A percentile compares a stretch with the other conserved stretches of the same genome.
These are phyloP conservation scores for Peromyscus melanophrys DNA, from an alignment of 2,797 vertebrate genomes.

Conservation along the genomic window DNA sequence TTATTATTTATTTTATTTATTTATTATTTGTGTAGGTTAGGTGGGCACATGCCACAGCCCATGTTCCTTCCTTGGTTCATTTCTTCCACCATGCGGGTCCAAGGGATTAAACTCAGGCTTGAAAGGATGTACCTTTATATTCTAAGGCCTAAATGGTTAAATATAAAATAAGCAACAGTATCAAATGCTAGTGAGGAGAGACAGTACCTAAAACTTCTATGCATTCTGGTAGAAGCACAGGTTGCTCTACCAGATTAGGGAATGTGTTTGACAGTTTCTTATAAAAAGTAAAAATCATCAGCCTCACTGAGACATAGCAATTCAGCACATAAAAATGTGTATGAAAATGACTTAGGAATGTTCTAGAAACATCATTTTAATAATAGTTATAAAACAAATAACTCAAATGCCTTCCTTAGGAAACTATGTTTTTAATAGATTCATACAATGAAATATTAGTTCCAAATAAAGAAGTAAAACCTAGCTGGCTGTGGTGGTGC, in stretches of 20 bases:
- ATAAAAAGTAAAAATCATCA: conserved; percentile 33
- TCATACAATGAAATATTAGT: background rate
- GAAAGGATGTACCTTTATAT: background rate
- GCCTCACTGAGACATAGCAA: background rate
- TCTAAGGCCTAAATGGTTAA: background rate
- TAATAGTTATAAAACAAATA: background rate
- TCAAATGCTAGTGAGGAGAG: background rate
- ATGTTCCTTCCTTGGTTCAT: background rate
- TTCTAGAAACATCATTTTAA: background rate
- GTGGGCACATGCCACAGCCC: background rate
- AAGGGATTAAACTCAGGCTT: background rate
- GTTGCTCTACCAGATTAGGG: background rate
- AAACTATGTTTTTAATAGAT: background rate
- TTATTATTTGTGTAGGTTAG: background rate
- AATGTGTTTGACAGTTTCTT: background rate
- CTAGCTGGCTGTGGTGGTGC: background rate
- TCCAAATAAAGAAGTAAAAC: background rate
- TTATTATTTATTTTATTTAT: background rate
- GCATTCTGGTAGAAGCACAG: background rate
- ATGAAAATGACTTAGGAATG: background rate
- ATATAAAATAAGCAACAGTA: background rate
- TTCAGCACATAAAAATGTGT: background rate
- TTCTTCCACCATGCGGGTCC: background rate
- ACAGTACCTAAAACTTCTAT: background rate
- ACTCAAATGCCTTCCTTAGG: background rate